These are phyloP conservation scores for Corythaeola cristata DNA, from an alignment of 2,113 vertebrate genomes.

Conservation along the genomic window DNA sequence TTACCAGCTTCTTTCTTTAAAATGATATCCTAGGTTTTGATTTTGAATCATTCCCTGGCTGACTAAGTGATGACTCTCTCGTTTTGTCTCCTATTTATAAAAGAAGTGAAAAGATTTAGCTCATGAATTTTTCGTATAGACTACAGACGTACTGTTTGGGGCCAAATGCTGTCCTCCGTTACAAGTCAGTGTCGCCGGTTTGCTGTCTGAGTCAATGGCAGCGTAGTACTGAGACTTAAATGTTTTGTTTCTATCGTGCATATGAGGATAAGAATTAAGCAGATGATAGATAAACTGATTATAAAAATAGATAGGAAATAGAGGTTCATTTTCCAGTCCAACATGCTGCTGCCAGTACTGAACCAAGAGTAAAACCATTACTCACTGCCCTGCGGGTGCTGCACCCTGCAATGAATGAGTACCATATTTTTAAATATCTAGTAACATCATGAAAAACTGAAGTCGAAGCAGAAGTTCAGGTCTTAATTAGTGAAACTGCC, in stretches of 20 bases:
- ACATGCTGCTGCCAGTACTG: slow-evolving; percentile 58
- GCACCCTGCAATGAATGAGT: slow-evolving; percentile 33
- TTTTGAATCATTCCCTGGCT: slow-evolving; percentile 3
- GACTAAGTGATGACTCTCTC: neutral
- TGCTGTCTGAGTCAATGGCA: neutral
- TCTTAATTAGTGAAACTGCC: slow-evolving; percentile 54
- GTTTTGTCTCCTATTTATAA: slow-evolving; percentile 13
- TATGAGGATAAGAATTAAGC: neutral
- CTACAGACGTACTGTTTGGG: neutral
- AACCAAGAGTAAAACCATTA: slow-evolving; percentile 59
- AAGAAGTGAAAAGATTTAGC: slow-evolving; percentile 24
- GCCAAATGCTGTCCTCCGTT: neutral
- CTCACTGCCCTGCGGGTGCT: slow-evolving; percentile 58
- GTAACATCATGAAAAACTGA: slow-evolving; percentile 23
- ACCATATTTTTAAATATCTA: slow-evolving; percentile 34
- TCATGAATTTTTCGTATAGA: neutral
- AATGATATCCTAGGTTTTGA: neutral
- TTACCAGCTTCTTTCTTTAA: neutral
- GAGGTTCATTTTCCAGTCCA: slow-evolving; percentile 49
- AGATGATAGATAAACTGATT: slow-evolving; percentile 52
- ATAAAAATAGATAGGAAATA: slow-evolving; percentile 56
- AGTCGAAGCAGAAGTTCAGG: slow-evolving; percentile 2
- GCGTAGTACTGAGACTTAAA: neutral
- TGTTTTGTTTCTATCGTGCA: slow-evolving; percentile 10
- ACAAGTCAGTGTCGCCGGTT: neutral